phyloP scores from a whole-genome alignment of 2,113 vertebrate species.

The Forbesichthys papilliferus region DNA sequence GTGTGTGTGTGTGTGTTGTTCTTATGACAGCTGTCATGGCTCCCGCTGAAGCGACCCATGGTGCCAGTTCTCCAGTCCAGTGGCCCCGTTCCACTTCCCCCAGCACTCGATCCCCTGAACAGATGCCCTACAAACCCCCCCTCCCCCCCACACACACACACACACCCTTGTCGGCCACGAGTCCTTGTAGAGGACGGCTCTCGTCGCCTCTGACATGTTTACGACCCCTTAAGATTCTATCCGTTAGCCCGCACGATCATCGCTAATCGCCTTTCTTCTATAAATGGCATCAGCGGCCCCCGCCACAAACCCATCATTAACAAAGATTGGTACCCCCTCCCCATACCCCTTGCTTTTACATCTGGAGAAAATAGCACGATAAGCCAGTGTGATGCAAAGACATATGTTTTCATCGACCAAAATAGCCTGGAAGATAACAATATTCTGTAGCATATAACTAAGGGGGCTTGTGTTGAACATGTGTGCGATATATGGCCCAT shows the following conservation, averaged over 20 bases:
- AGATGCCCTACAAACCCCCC: conserved; percentile 59
- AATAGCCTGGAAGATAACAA: conserved; percentile 42
- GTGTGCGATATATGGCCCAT: conserved; percentile 50
- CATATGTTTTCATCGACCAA: conserved; percentile 9
- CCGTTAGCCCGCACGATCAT: conserved; percentile 68
- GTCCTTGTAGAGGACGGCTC: conserved; percentile 70
- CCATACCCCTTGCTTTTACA: conserved; percentile 44
- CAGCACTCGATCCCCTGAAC: conserved; percentile 27
- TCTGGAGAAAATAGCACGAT: not conserved
- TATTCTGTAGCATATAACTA: conserved; percentile 34
- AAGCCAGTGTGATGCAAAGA: conserved; percentile 18
- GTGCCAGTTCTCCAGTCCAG: conserved; percentile 26
- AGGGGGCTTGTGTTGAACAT: conserved; percentile 48
- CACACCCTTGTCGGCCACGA: conserved; percentile 52
- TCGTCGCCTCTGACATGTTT: conserved; percentile 67
- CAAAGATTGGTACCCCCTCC: conserved; percentile 33
- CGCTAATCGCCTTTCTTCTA: conserved; percentile 62
- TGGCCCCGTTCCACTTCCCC: conserved; percentile 1
- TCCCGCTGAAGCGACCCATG: conserved; percentile 49
- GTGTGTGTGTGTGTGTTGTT: not conserved
- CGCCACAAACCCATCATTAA: conserved; percentile 37
- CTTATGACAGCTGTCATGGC: conserved; percentile 45
- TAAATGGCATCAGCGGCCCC: conserved; percentile 47
- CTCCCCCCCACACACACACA: not conserved
- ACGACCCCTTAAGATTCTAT: conserved; percentile 68